Evolutionary conservation across 1,140 invertebrate species (phyloP).

Genomic region (Aphaenogaster rudis): DNA sequence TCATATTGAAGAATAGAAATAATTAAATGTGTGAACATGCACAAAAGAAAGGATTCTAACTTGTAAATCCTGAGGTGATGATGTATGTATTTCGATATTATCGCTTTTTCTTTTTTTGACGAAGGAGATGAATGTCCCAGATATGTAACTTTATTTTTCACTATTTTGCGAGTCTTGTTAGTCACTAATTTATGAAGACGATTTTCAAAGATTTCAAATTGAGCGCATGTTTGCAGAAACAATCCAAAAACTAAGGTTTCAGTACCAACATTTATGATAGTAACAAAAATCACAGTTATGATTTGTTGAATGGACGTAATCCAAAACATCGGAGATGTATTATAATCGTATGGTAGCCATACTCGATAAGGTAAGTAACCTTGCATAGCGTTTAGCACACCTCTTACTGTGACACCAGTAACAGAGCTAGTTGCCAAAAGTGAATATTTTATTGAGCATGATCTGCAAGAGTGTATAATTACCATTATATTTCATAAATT

Average conservation of each 20-base stretch:
- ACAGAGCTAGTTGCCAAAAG: neutral
- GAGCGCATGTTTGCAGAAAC: conserved; percentile 48
- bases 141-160: neutral
- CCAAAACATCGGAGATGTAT: conserved; percentile 9
- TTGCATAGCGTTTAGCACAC: conserved; percentile 6
- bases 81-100: conserved; percentile 31
- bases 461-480: conserved; percentile 37
- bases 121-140: neutral
- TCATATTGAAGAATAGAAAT: neutral
- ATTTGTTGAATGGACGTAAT: conserved; percentile 45
- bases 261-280: conserved; percentile 29
- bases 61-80: conserved; percentile 51
- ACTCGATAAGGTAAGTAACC: conserved; percentile 35
- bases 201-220: conserved; percentile 47
- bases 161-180: neutral
- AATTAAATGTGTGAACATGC: neutral
- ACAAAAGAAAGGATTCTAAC: conserved; percentile 33
- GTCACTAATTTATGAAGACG: conserved; percentile 31
- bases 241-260: conserved; percentile 50
- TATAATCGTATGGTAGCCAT: conserved; percentile 43
- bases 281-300: neutral
- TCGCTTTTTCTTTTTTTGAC: neutral
- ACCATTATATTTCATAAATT: conserved; percentile 7
- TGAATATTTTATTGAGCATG: conserved; percentile 49
- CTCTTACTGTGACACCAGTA: conserved; percentile 14